These are phyloP conservation scores for Fundulus diaphanus DNA, from an alignment of 2,797 vertebrate species.

Conservation along the genomic window DNA sequence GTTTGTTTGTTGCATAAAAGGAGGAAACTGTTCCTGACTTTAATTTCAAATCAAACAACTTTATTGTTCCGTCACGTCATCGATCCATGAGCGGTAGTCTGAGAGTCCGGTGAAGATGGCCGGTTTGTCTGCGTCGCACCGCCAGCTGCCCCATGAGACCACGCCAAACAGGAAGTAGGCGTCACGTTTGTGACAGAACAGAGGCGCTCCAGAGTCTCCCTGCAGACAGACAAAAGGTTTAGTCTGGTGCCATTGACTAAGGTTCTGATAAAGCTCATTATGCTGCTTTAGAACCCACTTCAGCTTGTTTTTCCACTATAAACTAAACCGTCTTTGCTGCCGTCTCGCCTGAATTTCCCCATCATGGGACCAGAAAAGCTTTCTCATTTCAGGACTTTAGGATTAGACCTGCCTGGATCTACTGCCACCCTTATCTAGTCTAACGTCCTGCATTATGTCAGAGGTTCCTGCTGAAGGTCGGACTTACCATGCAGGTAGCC, in stretches of 20 bases:
- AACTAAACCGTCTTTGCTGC: too few relatives aligned
- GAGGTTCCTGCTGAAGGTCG: too few relatives aligned
- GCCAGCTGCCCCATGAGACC: constrained; percentile 64
- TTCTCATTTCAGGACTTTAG: too few relatives aligned
- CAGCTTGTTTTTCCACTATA: too few relatives aligned
- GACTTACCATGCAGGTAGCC: constrained; percentile 73
- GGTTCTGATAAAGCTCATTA: too few relatives aligned
- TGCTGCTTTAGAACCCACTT: too few relatives aligned
- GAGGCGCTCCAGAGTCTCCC: constrained; percentile 74
- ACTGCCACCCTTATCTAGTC: too few relatives aligned
- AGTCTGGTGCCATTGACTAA: too few relatives aligned
- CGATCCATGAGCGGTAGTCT: constrained; percentile 62
- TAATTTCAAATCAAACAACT: neutral
- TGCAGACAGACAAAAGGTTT: constrained; percentile 25
- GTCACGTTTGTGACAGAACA: constrained; percentile 66
- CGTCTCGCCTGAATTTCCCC: too few relatives aligned
- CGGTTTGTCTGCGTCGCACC: constrained; percentile 59
- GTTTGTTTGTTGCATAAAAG: neutral
- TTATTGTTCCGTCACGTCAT: constrained; percentile 11
- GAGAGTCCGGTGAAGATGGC: constrained; percentile 72
- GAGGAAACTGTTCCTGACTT: neutral
- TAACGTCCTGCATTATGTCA: too few relatives aligned
- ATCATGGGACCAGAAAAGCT: too few relatives aligned
- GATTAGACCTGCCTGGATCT: too few relatives aligned
- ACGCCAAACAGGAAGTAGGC: constrained; percentile 77